These are phyloP conservation scores for Sipunculus nudus DNA, from an alignment of 2,888 invertebrate genomes.

Conservation along the genomic window DNA sequence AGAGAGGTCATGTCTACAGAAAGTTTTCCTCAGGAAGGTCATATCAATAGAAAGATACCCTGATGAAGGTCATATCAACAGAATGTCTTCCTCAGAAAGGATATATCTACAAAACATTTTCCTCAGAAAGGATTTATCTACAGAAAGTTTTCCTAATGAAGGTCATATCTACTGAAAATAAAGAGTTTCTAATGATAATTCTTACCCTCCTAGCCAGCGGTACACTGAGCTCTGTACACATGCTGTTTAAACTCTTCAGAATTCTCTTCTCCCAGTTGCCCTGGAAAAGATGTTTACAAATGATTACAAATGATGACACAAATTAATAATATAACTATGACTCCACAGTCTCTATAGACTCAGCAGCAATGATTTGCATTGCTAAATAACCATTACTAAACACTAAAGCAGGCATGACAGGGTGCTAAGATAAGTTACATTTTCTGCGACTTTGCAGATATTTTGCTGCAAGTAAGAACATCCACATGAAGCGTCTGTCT, in stretches of 20 bases:
- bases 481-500: too few species aligned
- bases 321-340: too few species aligned
- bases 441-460: too few species aligned
- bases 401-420: too few species aligned
- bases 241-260: slow-evolving; percentile 92
- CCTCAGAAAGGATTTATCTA: not conserved
- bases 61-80: not conserved
- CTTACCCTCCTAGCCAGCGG: slow-evolving; percentile 71
- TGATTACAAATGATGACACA: too few species aligned
- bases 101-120: not conserved
- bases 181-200: not conserved
- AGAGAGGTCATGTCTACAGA: too few species aligned
- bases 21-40: too few species aligned
- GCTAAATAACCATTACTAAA: too few species aligned
- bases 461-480: too few species aligned
- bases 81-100: not conserved
- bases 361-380: too few species aligned
- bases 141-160: not conserved
- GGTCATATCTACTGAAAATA: not conserved
- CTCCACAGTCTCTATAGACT: too few species aligned
- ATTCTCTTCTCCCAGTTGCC: slow-evolving; percentile 88
- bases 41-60: not conserved
- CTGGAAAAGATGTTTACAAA: slow-evolving; percentile 53
- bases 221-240: slow-evolving; percentile 90
- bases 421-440: too few species aligned